Evolutionary conservation across 2,797 vertebrate species (phyloP).

Genomic region (Anabas testudineus): DNA sequence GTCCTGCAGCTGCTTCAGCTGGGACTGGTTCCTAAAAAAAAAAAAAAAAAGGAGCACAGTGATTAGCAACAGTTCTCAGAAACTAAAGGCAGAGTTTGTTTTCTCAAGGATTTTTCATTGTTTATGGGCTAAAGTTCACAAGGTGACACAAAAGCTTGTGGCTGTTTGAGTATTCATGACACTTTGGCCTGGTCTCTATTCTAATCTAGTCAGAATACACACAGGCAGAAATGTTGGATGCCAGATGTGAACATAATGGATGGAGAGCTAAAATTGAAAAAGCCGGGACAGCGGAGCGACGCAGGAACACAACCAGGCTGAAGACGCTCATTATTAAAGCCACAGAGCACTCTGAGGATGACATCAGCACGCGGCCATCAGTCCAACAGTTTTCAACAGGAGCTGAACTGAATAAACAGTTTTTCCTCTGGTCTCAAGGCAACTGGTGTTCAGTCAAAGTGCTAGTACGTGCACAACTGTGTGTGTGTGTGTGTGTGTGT

Average conservation of each 20-base stretch:
- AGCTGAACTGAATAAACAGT: constrained; percentile 2
- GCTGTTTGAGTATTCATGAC: constrained; percentile 64
- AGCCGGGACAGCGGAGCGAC: neutral
- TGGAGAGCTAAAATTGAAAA: constrained; percentile 36
- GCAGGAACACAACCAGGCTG: neutral
- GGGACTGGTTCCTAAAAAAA: constrained; percentile 88
- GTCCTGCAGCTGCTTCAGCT: constrained; percentile 94
- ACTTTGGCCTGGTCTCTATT: constrained; percentile 40
- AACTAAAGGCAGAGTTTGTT: neutral
- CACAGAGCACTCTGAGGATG: constrained; percentile 1
- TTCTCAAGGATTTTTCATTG: neutral
- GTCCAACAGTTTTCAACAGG: constrained; percentile 8
- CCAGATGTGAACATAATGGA: constrained; percentile 50
- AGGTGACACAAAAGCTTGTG: constrained; percentile 40
- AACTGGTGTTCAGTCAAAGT: constrained; percentile 23
- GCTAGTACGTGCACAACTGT: constrained; percentile 24
- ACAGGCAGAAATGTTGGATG: constrained; percentile 18
- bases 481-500: constrained; percentile 23
- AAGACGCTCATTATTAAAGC: constrained; percentile 23
- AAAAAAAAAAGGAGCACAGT: constrained; percentile 51
- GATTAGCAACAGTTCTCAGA: constrained; percentile 23
- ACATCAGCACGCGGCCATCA: constrained; percentile 25
- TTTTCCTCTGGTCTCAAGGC: constrained; percentile 32
- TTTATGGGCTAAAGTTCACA: constrained; percentile 2
- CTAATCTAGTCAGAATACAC: constrained; percentile 49